These are phyloP conservation scores for Phrynocephalus forsythii DNA, from an alignment of 2,797 vertebrate genomes.

Conservation along the genomic window DNA sequence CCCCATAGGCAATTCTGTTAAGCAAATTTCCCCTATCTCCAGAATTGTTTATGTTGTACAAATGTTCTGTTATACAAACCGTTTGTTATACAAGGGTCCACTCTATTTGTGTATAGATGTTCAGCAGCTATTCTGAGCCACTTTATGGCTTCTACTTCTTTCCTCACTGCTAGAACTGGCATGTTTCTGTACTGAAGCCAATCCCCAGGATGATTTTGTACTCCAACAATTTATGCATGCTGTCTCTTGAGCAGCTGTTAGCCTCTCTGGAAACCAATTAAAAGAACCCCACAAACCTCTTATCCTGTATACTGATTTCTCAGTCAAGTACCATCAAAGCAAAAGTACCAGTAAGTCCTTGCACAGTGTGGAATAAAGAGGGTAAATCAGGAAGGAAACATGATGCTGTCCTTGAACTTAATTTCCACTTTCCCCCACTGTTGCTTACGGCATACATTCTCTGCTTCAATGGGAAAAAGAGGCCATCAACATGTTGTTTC, in stretches of 20 bases:
- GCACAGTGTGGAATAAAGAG: fast-evolving
- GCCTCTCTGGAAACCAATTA: not conserved
- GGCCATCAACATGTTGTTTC: not conserved
- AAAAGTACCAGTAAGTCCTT: not conserved
- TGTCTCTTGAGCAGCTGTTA: conserved; percentile 1
- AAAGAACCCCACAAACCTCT: not conserved
- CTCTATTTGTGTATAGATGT: not conserved
- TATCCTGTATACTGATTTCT: not conserved
- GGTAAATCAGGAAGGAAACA: fast-evolving
- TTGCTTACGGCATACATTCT: not conserved
- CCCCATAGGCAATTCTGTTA: too few relatives aligned
- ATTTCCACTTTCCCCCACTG: not conserved
- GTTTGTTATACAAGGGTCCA: too few relatives aligned
- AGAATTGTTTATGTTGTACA: too few relatives aligned
- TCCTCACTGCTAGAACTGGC: not conserved
- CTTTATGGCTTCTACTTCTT: conserved; percentile 16
- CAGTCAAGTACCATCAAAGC: too few relatives aligned
- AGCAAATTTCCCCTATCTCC: too few relatives aligned
- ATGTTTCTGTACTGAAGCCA: not conserved
- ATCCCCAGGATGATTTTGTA: not conserved
- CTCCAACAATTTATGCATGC: not conserved
- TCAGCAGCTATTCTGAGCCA: not conserved
- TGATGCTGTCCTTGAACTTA: not conserved
- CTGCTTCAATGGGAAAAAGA: not conserved
- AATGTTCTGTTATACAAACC: too few relatives aligned